Percentiles rank a stretch among this genome's conserved stretches.
These are phyloP conservation scores for Myopa tessellatipennis DNA, from an alignment of 2,888 invertebrate genomes.

Conservation along the genomic window DNA sequence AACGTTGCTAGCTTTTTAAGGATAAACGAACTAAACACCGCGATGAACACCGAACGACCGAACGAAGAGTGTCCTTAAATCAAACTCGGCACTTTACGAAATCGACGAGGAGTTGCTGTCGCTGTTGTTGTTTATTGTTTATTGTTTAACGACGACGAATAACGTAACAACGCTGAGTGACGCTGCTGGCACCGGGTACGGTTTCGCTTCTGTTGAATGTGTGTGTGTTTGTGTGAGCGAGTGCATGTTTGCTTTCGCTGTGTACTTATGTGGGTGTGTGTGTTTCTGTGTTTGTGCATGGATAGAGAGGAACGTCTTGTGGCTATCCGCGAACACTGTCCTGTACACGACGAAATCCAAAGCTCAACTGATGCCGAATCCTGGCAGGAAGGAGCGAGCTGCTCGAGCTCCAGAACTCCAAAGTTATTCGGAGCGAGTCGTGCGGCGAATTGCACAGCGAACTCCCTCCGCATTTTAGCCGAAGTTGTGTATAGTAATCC, in stretches of 20 bases:
- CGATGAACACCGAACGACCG: slow-evolving; percentile 4
- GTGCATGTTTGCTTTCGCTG: background rate
- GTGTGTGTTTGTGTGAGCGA: slow-evolving; percentile 10
- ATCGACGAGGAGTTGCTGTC: slow-evolving; percentile 1
- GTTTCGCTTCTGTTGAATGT: background rate
- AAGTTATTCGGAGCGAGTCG: slow-evolving; percentile 48
- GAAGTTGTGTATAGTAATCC: slow-evolving; percentile 33
- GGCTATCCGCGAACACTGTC: slow-evolving; percentile 50
- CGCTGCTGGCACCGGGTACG: background rate
- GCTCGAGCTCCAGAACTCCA: slow-evolving; percentile 47
- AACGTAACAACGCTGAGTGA: background rate
- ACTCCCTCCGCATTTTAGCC: slow-evolving; percentile 19
- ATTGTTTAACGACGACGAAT: slow-evolving; percentile 1
- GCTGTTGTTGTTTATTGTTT: background rate
- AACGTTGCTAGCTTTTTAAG: background rate
- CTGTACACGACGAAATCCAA: slow-evolving; percentile 62
- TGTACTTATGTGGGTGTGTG: background rate
- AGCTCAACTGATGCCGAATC: slow-evolving; percentile 62
- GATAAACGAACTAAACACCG: slow-evolving; percentile 1
- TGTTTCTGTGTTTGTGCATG: slow-evolving; percentile 12
- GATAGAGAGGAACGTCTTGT: background rate
- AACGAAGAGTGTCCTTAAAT: background rate
- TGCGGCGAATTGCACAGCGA: slow-evolving; percentile 30
- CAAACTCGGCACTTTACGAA: slow-evolving; percentile 17
- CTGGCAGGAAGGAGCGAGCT: slow-evolving; percentile 49